Evolutionary conservation across 2,797 vertebrate genomes (phyloP).

Genomic region (Vultur gryphus): DNA sequence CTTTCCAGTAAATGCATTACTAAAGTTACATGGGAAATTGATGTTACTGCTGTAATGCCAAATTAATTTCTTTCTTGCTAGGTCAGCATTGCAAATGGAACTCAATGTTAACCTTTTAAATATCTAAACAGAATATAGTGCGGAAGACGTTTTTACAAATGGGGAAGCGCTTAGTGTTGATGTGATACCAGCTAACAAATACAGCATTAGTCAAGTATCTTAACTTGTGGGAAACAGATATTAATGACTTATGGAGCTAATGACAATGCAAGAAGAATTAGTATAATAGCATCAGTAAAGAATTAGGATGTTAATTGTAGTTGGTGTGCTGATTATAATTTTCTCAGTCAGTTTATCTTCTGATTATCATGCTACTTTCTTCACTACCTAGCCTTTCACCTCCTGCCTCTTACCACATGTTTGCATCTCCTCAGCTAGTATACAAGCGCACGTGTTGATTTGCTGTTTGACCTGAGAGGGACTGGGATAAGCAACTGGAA

Average conservation of each 20-base stretch:
- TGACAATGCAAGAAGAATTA: background rate
- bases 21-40: conserved; percentile 88
- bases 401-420: background rate
- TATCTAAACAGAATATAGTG: conserved; percentile 58
- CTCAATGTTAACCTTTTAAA: conserved; percentile 76
- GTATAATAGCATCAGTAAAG: background rate
- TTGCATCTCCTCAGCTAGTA: background rate
- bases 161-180: background rate
- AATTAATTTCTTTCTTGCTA: conserved; percentile 85
- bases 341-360: background rate
- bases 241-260: background rate
- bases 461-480: background rate
- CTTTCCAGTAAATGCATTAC: conserved; percentile 94
- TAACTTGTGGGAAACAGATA: background rate
- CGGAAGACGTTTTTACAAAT: conserved; percentile 37
- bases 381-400: background rate
- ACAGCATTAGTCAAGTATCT: background rate
- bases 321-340: background rate
- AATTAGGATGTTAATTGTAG: background rate
- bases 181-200: background rate
- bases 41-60: conserved; percentile 87
- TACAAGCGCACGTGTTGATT: background rate
- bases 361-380: background rate
- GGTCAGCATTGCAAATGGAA: conserved; percentile 81
- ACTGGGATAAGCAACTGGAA: background rate